phyloP scores from a whole-genome alignment of 2,888 invertebrate species.

The Acleris emargana region DNA sequence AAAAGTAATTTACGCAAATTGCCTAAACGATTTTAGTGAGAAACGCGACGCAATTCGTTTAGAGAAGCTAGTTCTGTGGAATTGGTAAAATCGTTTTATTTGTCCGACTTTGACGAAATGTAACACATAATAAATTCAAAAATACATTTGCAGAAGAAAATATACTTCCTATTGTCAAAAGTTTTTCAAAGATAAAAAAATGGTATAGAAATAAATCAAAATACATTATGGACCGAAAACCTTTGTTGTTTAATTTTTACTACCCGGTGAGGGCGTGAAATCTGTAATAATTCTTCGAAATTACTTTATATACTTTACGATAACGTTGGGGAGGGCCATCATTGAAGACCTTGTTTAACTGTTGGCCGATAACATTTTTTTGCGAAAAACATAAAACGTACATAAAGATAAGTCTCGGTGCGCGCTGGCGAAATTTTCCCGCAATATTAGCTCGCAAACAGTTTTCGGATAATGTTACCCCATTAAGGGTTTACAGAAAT shows the following conservation, averaged over 20 bases:
- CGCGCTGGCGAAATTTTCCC: slow-evolving; percentile 63
- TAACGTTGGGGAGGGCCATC: slow-evolving; percentile 56
- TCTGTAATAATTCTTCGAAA: slow-evolving; percentile 64
- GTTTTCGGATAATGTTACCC: slow-evolving; percentile 71
- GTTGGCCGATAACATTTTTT: slow-evolving; percentile 68
- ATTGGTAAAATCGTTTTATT: slow-evolving; percentile 44
- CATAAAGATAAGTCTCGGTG: slow-evolving; percentile 72
- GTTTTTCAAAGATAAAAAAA: no score
- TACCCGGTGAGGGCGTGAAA: slow-evolving; percentile 48
- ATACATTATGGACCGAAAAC: slow-evolving; percentile 43
- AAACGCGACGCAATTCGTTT: slow-evolving; percentile 64
- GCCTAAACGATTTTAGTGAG: slow-evolving; percentile 74
- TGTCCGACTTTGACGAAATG: background rate
- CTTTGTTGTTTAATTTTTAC: slow-evolving; percentile 59
- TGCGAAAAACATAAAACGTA: slow-evolving; percentile 70
- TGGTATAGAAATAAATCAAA: no score
- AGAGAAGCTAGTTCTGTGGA: slow-evolving; percentile 57
- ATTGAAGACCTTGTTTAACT: slow-evolving; percentile 63
- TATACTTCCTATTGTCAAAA: background rate
- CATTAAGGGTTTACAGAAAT: slow-evolving; percentile 71
- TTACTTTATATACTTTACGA: slow-evolving; percentile 64
- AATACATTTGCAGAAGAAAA: background rate
- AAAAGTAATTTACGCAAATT: slow-evolving; percentile 80
- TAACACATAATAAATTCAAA: background rate
- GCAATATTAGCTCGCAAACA: slow-evolving; percentile 71